phyloP scores from a whole-genome alignment of 2,888 invertebrate genomes.

The Antheraea assamensis region DNA sequence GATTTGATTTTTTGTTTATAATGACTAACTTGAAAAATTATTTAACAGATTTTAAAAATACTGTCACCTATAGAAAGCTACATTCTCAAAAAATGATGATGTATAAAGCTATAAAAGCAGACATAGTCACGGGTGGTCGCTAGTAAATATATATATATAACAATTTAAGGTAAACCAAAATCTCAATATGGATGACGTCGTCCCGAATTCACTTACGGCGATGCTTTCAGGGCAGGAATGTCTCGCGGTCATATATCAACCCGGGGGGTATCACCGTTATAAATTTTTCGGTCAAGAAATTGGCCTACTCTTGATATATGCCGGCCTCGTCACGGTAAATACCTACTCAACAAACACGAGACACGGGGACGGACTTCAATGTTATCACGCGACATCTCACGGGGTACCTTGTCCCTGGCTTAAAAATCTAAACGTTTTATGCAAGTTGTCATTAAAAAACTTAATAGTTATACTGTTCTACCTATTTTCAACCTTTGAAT shows the following conservation, averaged over 20 bases:
- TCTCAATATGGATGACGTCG: constrained; percentile 24
- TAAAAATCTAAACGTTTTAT: background rate
- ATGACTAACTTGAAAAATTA: too few relatives aligned
- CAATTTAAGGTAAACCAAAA: constrained; percentile 2
- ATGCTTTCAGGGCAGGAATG: constrained; percentile 41
- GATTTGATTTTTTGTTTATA: too few relatives aligned
- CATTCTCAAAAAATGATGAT: too few relatives aligned
- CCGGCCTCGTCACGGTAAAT: constrained; percentile 59
- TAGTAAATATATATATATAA: background rate
- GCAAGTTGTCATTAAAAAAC: background rate
- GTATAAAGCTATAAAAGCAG: too few relatives aligned
- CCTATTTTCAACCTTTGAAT: too few relatives aligned
- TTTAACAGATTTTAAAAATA: too few relatives aligned
- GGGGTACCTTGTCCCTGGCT: background rate
- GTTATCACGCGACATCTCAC: too few relatives aligned
- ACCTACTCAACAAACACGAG: constrained; percentile 58
- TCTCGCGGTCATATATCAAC: constrained; percentile 58
- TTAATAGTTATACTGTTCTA: too few relatives aligned
- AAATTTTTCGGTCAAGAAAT: constrained; percentile 81
- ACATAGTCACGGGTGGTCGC: too few relatives aligned
- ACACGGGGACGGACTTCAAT: constrained; percentile 26
- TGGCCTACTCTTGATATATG: constrained; percentile 66
- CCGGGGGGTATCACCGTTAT: constrained; percentile 58
- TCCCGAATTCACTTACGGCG: constrained; percentile 31
- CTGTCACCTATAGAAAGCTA: too few relatives aligned